Evolutionary conservation across 2,888 invertebrate genomes (phyloP).

Genomic region (Cryptus armator): DNA sequence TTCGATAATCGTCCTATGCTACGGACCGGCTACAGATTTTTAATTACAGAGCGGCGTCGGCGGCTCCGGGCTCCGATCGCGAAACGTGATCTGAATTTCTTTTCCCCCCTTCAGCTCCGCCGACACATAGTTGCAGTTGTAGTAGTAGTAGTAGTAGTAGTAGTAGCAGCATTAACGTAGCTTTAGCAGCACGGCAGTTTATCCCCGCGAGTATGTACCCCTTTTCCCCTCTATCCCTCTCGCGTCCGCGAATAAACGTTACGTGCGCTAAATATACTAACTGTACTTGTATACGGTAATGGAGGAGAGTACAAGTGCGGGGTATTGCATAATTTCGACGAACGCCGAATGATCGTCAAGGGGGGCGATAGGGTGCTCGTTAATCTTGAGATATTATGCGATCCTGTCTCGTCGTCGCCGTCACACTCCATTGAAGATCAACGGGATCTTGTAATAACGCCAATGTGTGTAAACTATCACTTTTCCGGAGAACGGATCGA

Average conservation of each 20-base stretch:
- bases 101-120: conserved; percentile 24
- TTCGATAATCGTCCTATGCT: conserved; percentile 41
- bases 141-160: neutral
- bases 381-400: conserved; percentile 5
- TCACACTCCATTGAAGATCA: neutral
- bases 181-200: neutral
- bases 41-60: conserved; percentile 69
- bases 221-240: neutral
- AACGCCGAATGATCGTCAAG: neutral
- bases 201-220: neutral
- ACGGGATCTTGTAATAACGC: neutral
- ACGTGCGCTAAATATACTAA: conserved; percentile 1
- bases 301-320: conserved; percentile 1
- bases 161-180: neutral
- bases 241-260: neutral
- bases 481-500: neutral
- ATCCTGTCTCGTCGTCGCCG: conserved; percentile 9
- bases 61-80: conserved; percentile 39
- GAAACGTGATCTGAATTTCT: conserved; percentile 63
- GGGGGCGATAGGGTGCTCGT: conserved; percentile 10
- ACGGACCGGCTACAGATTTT: conserved; percentile 55
- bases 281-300: neutral
- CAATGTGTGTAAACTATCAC: neutral
- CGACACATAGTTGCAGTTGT: neutral
- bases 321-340: conserved; percentile 29